phyloP scores from a whole-genome alignment of 2,113 vertebrate genomes.

The Rhagologus leucostigma region DNA sequence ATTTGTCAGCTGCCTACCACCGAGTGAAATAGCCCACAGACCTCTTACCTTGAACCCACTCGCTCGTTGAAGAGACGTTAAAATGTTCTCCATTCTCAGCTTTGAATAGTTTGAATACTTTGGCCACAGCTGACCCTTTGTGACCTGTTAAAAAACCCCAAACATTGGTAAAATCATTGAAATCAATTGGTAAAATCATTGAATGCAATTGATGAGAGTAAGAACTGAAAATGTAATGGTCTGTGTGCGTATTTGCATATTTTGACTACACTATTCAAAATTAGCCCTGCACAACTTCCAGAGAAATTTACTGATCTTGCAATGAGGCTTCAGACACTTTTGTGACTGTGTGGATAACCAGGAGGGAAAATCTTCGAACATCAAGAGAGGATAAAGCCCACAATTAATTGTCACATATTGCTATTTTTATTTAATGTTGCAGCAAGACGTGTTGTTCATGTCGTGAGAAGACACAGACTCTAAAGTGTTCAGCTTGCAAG shows the following conservation, averaged over 20 bases:
- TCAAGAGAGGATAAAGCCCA: not conserved
- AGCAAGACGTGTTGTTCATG: not conserved
- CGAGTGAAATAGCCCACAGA: not conserved
- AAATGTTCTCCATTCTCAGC: conserved; percentile 83
- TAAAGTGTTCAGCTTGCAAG: not conserved
- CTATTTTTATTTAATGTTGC: not conserved
- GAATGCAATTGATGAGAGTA: not conserved
- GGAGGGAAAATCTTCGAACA: not conserved
- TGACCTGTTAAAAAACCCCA: conserved; percentile 74
- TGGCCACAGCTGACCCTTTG: conserved; percentile 82
- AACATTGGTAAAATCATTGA: not conserved
- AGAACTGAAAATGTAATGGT: not conserved
- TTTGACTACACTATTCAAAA: not conserved
- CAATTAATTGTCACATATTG: not conserved
- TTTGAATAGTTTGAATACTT: conserved; percentile 79
- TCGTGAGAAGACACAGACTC: not conserved
- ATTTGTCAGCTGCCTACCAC: not conserved
- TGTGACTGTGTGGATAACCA: not conserved
- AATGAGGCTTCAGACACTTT: not conserved
- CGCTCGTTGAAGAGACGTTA: conserved; percentile 83
- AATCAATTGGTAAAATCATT: not conserved
- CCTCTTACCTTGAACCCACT: conserved; percentile 92
- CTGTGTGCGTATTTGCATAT: not conserved
- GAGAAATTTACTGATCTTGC: not conserved
- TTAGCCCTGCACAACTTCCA: not conserved